Percentiles rank a stretch among this genome's conserved stretches.
Conservation (phyloP, 2,888 invertebrate species). For the Dusona sp. region DNA sequence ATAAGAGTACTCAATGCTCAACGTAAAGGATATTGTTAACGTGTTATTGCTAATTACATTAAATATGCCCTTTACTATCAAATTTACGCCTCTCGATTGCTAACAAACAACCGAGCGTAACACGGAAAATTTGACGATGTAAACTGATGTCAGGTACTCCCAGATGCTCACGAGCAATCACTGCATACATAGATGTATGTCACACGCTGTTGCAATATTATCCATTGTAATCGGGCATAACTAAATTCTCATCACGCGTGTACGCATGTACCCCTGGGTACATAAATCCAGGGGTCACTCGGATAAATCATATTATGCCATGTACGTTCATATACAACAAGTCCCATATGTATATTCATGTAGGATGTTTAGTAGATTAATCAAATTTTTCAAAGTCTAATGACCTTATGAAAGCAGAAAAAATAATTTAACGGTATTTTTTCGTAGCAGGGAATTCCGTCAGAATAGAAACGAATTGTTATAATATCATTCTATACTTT, state of each 20-base stretch:
- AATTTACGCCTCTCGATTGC: not conserved
- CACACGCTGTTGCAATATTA: slow-evolving; percentile 1
- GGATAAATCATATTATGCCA: slow-evolving; percentile 25
- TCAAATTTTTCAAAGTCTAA: not conserved
- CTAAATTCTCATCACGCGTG: slow-evolving; percentile 16
- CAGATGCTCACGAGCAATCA: not conserved
- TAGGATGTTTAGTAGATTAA: not conserved
- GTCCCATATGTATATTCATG: slow-evolving; percentile 8
- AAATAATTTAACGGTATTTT: not conserved
- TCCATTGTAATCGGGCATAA: slow-evolving; percentile 7
- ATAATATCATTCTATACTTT: not conserved
- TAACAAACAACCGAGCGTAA: not conserved
- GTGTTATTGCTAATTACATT: not conserved
- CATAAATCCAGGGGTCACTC: slow-evolving; percentile 30
- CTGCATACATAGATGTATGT: not conserved
- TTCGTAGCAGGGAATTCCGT: not conserved
- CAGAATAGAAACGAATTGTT: not conserved
- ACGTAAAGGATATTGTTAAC: not conserved
- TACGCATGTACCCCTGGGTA: no score
- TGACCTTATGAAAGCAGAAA: not conserved
- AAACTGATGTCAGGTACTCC: not conserved
- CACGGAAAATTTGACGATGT: not conserved
- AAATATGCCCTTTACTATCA: not conserved
- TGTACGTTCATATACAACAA: not conserved
- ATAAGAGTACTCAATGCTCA: not conserved